Evolutionary conservation across 2,113 vertebrate genomes (phyloP).

Genomic region (Odocoileus hemionus): DNA sequence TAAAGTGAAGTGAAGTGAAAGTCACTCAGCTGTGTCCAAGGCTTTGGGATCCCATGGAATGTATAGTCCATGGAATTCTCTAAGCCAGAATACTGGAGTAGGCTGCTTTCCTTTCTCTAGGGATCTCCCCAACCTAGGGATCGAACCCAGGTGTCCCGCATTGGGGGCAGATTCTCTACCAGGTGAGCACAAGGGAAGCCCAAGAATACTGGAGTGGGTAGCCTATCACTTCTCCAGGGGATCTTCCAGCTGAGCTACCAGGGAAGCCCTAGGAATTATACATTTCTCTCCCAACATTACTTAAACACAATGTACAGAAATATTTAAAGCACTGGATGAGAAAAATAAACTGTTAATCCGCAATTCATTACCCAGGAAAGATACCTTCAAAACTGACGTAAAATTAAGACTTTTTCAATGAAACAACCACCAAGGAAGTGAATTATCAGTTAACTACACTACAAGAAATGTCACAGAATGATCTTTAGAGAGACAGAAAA

Average conservation of each 20-base stretch:
- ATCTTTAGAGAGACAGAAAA: neutral
- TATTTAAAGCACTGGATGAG: neutral
- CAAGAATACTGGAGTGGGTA: neutral
- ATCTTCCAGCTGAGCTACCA: neutral
- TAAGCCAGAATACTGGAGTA: neutral
- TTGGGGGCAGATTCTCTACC: neutral
- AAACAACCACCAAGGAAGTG: neutral
- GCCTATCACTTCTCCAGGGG: neutral
- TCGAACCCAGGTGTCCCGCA: neutral
- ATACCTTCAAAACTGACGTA: neutral
- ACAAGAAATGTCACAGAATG: neutral
- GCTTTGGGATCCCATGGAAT: neutral
- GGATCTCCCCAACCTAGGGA: neutral
- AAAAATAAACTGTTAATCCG: neutral
- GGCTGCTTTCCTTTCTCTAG: neutral
- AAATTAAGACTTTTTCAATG: neutral
- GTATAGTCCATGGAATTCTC: neutral
- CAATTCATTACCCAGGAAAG: neutral
- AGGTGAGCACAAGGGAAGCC: neutral
- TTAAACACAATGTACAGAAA: neutral
- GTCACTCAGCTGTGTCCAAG: fast-evolving
- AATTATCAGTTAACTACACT: neutral
- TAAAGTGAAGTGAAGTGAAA: neutral
- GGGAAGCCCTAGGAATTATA: neutral
- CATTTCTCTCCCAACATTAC: neutral